A percentile compares a stretch with the other conserved stretches of the same genome.
Evolutionary conservation across 2,888 invertebrate genomes (phyloP).

Genomic region (Mythimna ferrago): DNA sequence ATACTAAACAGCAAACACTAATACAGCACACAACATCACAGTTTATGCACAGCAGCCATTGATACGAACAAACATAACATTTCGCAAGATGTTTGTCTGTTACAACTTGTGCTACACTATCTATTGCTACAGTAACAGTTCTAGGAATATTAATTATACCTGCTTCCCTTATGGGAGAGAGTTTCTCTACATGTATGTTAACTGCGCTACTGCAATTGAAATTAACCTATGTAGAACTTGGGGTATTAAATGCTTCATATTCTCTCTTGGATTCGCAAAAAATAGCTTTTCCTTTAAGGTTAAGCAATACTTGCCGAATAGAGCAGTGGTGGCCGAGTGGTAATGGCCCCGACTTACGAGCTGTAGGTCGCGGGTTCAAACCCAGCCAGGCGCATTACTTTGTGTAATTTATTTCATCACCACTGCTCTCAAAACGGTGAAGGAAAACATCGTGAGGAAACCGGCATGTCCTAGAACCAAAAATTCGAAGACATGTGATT

Average conservation of each 20-base stretch:
- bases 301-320: no score
- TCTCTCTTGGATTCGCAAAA: no score
- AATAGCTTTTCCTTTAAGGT: no score
- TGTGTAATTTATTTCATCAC: no score
- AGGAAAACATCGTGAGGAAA: no score
- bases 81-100: conserved; percentile 51
- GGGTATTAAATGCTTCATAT: not conserved
- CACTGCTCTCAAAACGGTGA: no score
- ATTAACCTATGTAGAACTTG: not conserved
- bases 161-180: conserved; percentile 34
- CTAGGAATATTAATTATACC: conserved; percentile 49
- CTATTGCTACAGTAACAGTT: conserved; percentile 32
- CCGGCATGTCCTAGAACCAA: no score
- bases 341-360: no score
- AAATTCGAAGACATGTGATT: no score
- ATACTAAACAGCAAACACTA: conserved; percentile 25
- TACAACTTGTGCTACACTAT: conserved; percentile 32
- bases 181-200: conserved; percentile 21
- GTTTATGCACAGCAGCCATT: conserved; percentile 29
- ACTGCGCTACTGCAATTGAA: conserved; percentile 3
- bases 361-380: no score
- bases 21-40: conserved; percentile 27
- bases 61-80: conserved; percentile 53
- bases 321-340: no score
- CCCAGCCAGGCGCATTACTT: no score